These are phyloP conservation scores for Sialis fuliginosa DNA, from an alignment of 2,888 invertebrate species.

Conservation along the genomic window DNA sequence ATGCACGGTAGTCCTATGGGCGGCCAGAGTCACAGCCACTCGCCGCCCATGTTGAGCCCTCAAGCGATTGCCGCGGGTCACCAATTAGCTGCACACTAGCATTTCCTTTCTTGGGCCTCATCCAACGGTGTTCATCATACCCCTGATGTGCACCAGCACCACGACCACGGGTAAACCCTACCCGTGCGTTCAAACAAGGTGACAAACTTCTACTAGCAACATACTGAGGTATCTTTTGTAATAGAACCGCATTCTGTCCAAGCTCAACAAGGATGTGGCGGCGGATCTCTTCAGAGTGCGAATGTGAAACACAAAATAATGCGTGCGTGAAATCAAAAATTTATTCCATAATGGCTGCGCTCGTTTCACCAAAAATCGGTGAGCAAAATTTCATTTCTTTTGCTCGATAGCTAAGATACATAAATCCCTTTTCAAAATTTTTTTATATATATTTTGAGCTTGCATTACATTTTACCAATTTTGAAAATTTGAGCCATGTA, in stretches of 20 bases:
- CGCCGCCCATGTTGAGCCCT: slow-evolving; percentile 71
- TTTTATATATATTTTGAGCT: too few relatives aligned
- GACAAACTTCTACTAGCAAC: background rate
- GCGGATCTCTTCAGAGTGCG: too few relatives aligned
- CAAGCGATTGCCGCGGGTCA: slow-evolving; percentile 60
- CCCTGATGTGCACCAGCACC: slow-evolving; percentile 1
- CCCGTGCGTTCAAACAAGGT: background rate
- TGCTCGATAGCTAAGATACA: too few relatives aligned
- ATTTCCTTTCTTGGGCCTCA: slow-evolving; percentile 67
- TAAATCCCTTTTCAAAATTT: too few relatives aligned
- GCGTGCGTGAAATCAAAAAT: too few relatives aligned
- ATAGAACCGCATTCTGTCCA: too few relatives aligned
- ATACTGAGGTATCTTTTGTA: background rate
- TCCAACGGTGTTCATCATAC: slow-evolving; percentile 1
- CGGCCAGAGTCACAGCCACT: slow-evolving; percentile 58
- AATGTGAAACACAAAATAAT: too few relatives aligned
- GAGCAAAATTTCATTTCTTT: background rate
- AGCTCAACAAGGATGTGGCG: too few relatives aligned
- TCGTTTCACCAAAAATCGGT: background rate
- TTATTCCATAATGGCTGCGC: background rate
- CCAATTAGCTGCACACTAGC: slow-evolving; percentile 67
- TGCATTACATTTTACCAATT: too few relatives aligned
- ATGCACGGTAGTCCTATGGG: slow-evolving; percentile 75
- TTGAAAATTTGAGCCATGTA: too few relatives aligned
- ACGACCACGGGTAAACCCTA: slow-evolving; percentile 4